Percentiles rank a stretch among this genome's conserved stretches.
Conservation (phyloP, 2,797 vertebrate genomes). For the Lithobates sylvaticus region DNA sequence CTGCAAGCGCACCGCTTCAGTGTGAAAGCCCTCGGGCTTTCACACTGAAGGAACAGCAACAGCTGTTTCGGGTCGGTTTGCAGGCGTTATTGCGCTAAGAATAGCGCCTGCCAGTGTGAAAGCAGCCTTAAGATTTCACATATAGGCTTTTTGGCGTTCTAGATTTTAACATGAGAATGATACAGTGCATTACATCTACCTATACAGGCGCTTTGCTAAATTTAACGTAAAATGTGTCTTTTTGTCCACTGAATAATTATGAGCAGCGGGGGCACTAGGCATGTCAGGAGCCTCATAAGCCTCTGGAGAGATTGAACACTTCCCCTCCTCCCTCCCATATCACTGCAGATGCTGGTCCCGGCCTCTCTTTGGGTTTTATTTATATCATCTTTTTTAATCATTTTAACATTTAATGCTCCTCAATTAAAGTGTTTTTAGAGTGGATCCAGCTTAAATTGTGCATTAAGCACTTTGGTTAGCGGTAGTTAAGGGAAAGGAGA, state of each 20-base stretch:
- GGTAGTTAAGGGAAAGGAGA: conserved; percentile 84
- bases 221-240: not conserved
- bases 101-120: too few relatives aligned
- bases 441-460: conserved; percentile 79
- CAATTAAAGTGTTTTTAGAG: conserved; percentile 87
- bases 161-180: too few relatives aligned
- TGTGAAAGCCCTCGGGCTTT: too few relatives aligned
- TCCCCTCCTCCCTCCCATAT: conserved; percentile 24
- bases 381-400: conserved; percentile 80
- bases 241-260: not conserved
- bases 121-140: too few relatives aligned
- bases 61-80: too few relatives aligned
- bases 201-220: not conserved
- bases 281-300: conserved; percentile 17
- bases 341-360: conserved; percentile 47
- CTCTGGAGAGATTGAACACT: conserved; percentile 16
- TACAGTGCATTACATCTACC: too few relatives aligned
- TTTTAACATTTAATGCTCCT: conserved; percentile 87
- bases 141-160: too few relatives aligned
- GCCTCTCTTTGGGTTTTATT: conserved; percentile 55
- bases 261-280: not conserved
- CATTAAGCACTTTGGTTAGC: conserved; percentile 85
- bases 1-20: too few relatives aligned
- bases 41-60: too few relatives aligned
- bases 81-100: too few relatives aligned